A percentile compares a stretch with the other conserved stretches of the same genome.
Conservation (phyloP, 1,140 invertebrate genomes). For the Cyrtorhinus lividipennis region DNA sequence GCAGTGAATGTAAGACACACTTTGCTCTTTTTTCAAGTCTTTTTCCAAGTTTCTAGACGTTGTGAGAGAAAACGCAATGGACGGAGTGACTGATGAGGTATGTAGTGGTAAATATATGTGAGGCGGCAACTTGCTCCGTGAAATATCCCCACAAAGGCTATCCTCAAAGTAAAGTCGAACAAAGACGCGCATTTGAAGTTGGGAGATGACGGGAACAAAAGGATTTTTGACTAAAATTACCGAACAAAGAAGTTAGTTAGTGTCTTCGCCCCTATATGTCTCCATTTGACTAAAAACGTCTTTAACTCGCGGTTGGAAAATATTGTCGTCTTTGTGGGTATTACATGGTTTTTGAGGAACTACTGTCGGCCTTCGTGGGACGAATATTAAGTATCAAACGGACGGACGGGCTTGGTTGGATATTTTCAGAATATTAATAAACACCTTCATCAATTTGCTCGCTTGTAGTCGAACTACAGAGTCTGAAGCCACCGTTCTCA, state of each 20-base stretch:
- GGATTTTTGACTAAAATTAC: not conserved
- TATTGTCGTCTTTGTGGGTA: conserved; percentile 9
- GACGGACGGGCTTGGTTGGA: too few species aligned
- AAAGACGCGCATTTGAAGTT: too few species aligned
- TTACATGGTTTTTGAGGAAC: conserved; percentile 8
- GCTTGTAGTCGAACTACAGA: too few species aligned
- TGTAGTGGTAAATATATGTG: conserved; percentile 8
- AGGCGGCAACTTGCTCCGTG: conserved; percentile 6
- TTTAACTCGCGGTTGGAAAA: conserved; percentile 6
- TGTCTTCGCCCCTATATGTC: not conserved
- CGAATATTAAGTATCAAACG: conserved; percentile 1
- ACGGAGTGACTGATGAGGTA: not conserved
- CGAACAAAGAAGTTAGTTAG: conserved; percentile 6
- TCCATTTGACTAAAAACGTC: conserved; percentile 6
- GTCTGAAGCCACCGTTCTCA: too few species aligned
- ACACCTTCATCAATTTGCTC: too few species aligned
- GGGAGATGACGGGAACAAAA: too few species aligned
- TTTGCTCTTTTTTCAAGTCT: too few species aligned
- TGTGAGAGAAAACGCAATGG: too few species aligned
- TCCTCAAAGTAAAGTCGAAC: not conserved
- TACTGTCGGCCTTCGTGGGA: not conserved
- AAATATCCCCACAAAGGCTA: not conserved
- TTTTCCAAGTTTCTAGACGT: too few species aligned
- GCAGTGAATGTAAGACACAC: too few species aligned
- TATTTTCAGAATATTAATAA: too few species aligned